Base-by-base conservation (phyloP, 2,888 invertebrate genomes). In the Syrphus vitripennis region DNA sequence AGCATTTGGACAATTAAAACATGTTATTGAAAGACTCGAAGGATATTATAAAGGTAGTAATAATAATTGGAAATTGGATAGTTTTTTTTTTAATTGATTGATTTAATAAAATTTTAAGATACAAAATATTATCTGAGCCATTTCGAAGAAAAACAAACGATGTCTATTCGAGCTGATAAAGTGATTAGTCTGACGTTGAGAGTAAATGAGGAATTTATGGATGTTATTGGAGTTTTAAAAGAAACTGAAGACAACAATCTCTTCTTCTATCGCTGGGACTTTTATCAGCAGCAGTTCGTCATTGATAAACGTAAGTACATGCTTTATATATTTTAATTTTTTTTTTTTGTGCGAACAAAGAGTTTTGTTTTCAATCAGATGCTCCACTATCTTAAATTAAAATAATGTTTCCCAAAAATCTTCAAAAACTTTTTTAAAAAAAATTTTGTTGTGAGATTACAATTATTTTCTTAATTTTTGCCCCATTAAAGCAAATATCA, bases 121-220 rank as follows among this genome's bases (percentile, higher is more conserved):
- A 10, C 76, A 40, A 1, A 84, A 57, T 87, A 87, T 79, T 88
- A 90, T 42, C 77, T 92, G 45, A 88, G 90, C 14, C 89, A 89
- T 79, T 91, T 92, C 72, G 86, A 88, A 29, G n/a, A 91, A 3
- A 86, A 90, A 5, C 92, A 92, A 80, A 88, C 83, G 12, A 55
- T 92, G 4, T 55, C 80, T 0, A 79, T 89, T 1, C 80, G 88
- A 45, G 88, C 88, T 1, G 89, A 84, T 14, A 86, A 87, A 45
- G 34, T 91, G 2, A 76, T 89, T 16, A 71, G 88, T 6, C 14
- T 90, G 4, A 87, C 88, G 10, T 16, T 84, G 19, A 57, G 70
- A 1, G 63, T 79, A 6, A 80, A 42, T 14, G 63, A 40, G 10
- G 55, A 53, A 3, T 57, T 87, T 16, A 34, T 88, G 5, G 90